Percentiles rank a stretch among this genome's conserved stretches.
Evolutionary conservation across 2,113 vertebrate species (phyloP).

Genomic region (Lagopus muta): DNA sequence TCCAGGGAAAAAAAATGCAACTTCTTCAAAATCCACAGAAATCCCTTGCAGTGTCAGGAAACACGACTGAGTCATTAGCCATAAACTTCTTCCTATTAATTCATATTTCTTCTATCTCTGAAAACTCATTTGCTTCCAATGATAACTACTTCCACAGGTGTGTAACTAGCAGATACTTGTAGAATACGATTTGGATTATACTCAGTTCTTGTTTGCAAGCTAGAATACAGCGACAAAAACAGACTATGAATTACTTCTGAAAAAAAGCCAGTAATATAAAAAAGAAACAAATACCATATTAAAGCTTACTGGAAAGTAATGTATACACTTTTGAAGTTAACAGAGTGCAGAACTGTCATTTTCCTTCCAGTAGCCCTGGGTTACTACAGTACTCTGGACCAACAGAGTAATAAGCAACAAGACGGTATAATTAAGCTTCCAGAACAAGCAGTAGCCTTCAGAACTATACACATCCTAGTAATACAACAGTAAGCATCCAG

Average conservation of each 20-base stretch:
- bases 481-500: background rate
- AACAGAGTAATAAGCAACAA: background rate
- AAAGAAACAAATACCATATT: background rate
- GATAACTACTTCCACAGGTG: background rate
- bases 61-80: background rate
- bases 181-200: background rate
- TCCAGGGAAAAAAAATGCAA: background rate
- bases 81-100: background rate
- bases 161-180: background rate
- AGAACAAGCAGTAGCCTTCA: background rate
- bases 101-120: background rate
- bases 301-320: background rate
- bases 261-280: background rate
- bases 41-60: background rate
- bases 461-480: background rate
- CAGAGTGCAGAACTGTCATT: background rate
- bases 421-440: background rate
- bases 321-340: background rate
- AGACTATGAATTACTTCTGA: background rate
- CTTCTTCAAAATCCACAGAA: background rate
- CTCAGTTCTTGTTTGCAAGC: background rate
- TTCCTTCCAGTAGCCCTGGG: background rate
- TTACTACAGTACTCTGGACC: fast-evolving
- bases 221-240: background rate
- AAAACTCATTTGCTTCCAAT: background rate